Base-by-base conservation (phyloP, 2,888 invertebrate genomes). In the Tachina fera region DNA sequence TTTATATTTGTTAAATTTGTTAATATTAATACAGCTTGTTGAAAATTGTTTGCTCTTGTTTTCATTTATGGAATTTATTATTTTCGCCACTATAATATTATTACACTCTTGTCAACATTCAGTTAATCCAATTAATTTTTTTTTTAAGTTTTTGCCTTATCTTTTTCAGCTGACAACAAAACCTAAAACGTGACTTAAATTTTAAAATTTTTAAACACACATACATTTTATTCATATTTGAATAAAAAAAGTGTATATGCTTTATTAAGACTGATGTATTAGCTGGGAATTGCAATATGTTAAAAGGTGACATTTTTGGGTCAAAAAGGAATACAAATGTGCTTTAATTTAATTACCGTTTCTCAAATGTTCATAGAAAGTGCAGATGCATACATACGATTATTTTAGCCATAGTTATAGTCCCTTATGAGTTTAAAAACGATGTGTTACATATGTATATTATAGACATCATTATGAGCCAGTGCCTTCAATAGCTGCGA, bases 101-200 rank as follows among this genome's bases (percentile, higher is more conserved):
- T 89, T 88, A 83, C 89, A 91, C 89, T 80, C 45, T 89, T 91
- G 90, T 91, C 90, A 90, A 91, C 89, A 90, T 90, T 90, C 89
- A 91, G 89, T 91, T 91, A 91, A 91, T 91, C 90, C 90, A 91
- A 91, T 91, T 91, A 91, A 91, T 67, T 65, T 53, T 74, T 49
- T 45, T 10, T 71, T 22, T 47, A 1, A 9, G 11, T 22, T 51
- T 56, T 56, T 31, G 0, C 47, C 56, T 22, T 43, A 43, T 19
- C 8, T n/a, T 68, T 49, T 89, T 90, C 89, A 90, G 90, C 90
- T 90, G 91, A 91, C 90, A 91, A 88, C 88, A 87, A 87, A 81
- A 74, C 88, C 88, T 88, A 76, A 67, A 87, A 87, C 86, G 88
- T 87, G 89, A 90, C 88, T 90, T 88, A 82, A 86, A 87, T 87